Conservation (phyloP, 2,113 vertebrate genomes). For the Ahaetulla prasina region DNA sequence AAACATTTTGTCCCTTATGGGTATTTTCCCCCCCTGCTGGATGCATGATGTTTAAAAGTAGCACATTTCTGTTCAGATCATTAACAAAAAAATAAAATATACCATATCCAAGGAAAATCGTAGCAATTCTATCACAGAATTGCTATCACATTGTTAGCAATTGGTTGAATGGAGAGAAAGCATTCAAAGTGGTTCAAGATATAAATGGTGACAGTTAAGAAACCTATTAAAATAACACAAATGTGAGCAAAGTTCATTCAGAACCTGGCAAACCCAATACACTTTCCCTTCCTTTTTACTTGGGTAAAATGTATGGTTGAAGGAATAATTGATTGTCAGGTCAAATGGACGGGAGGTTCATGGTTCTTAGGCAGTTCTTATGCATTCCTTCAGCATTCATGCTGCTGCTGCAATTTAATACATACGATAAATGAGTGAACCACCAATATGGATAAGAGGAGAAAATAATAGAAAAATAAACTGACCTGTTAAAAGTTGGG, state of each 20-base stretch:
- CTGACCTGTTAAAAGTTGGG: not conserved
- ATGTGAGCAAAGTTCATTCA: not conserved
- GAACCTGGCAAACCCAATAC: not conserved
- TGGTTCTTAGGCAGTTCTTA: not conserved
- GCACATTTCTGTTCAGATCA: not conserved
- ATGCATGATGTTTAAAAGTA: slow-evolving; percentile 35
- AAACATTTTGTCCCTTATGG: slow-evolving; percentile 40
- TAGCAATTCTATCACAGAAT: not conserved
- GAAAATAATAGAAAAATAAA: not conserved
- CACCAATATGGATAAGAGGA: not conserved
- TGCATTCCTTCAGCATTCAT: not conserved
- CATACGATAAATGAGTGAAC: not conserved
- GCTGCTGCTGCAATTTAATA: not conserved
- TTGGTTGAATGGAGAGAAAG: not conserved
- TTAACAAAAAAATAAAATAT: not conserved
- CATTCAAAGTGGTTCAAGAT: not conserved
- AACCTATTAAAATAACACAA: not conserved
- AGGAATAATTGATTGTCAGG: not conserved
- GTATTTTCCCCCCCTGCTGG: slow-evolving; percentile 38
- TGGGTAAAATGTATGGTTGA: not conserved
- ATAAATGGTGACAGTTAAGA: not conserved
- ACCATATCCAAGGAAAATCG: not conserved
- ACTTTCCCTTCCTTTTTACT: not conserved
- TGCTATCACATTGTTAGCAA: no score
- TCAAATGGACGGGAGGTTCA: not conserved